Evolutionary conservation across 2,888 invertebrate species (phyloP), one percentile per base, ranked within the genome.

Genomic region (Drosophila lutescens): DNA sequence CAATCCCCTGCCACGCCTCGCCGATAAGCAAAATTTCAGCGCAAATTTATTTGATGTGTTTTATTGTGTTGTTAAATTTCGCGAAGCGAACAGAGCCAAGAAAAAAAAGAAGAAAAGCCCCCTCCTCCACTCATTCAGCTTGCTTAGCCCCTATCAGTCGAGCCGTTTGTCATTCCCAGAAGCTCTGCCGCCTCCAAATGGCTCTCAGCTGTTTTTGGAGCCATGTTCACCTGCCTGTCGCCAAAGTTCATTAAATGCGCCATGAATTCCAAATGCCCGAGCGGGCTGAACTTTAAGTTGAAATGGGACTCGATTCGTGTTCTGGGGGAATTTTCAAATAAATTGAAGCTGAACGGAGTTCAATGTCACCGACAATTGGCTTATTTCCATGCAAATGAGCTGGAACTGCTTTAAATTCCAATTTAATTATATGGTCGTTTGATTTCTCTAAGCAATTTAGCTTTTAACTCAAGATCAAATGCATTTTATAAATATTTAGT

Each of bases 21-120:
- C 80, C 83, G 88, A 88, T 84, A 83, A 83, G 82, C 84, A 60
- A 73, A 80, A 84, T 76, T 78, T 86, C 80, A 65, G 79, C 80
- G 79, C 63, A 86, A 84, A 84, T 88, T 84, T 84, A 88, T 88
- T 84, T 84, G 75, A 80, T 84, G 77, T 80, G 74, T 86, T 86
- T 84, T 86, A 88, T 84, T 88, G 84, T 88, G 73, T 62, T 80
- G 84, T 79, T 88, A 86, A 77, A 88, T 88, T 83, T 83, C 77
- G 86, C 86, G 86, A 86, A 40, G 79, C 80, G 76, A 72, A 68
- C 68, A 72, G 69, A 56, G 44, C 23, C 44, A 53, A 49, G 50
- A 59, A 26, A 36, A 41, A 59, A 44, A 32, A 51, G 57, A 38
- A 43, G 10, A n/a, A 51, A 13, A 6, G 13, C 15, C 13, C 43